Evolutionary conservation across 1,140 invertebrate genomes (phyloP).

Genomic region (Asbolus verrucosus): DNA sequence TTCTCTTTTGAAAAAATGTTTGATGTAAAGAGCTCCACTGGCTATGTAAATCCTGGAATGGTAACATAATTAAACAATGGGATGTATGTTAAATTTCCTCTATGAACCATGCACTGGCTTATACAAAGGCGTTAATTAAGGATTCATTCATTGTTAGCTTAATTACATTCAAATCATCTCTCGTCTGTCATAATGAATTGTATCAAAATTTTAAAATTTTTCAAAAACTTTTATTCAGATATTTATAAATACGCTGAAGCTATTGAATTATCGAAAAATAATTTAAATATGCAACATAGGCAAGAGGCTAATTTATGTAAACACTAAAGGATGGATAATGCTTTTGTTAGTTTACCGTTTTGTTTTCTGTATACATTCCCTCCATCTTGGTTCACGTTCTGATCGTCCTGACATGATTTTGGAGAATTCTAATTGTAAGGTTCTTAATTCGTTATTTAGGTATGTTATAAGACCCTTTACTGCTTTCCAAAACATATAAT

Average conservation of each 20-base stretch:
- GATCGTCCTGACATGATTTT: slow-evolving; percentile 32
- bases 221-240: too few relatives aligned
- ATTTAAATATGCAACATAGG: too few relatives aligned
- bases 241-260: too few relatives aligned
- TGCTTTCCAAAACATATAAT: slow-evolving; percentile 37
- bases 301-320: too few relatives aligned
- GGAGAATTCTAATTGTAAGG: slow-evolving; percentile 13
- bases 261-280: too few relatives aligned
- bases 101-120: too few relatives aligned
- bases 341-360: slow-evolving; percentile 15
- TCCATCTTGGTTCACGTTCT: slow-evolving; percentile 14
- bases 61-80: too few relatives aligned
- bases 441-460: slow-evolving; percentile 36
- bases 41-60: background rate
- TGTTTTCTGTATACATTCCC: slow-evolving; percentile 30
- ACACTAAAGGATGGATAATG: too few relatives aligned
- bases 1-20: slow-evolving; percentile 66
- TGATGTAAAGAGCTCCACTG: slow-evolving; percentile 60
- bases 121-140: background rate
- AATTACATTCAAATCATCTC: background rate
- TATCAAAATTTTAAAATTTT: too few relatives aligned
- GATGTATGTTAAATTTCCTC: too few relatives aligned
- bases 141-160: too few relatives aligned
- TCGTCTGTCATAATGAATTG: too few relatives aligned
- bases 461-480: slow-evolving; percentile 12